These are phyloP conservation scores for Pseudomyrmex dendroicus DNA, from an alignment of 1,140 invertebrate species.

Conservation along the genomic window DNA sequence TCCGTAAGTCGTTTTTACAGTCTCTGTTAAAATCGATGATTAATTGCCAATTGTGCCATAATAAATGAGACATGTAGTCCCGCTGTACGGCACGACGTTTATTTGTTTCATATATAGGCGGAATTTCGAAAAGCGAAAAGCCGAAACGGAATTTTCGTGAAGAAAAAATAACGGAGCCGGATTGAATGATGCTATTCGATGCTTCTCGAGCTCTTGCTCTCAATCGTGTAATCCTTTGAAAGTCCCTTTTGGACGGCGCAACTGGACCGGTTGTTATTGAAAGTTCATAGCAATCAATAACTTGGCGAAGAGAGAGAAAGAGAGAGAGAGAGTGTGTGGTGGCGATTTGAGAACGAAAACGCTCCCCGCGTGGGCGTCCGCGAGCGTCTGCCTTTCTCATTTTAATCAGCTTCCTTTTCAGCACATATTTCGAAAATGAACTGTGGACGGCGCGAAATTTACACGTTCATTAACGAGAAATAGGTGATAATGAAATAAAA, in stretches of 20 bases:
- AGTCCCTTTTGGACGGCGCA: conserved; percentile 18
- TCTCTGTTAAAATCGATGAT: background rate
- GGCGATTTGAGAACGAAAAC: conserved; percentile 13
- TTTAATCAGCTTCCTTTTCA: conserved; percentile 33
- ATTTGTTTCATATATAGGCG: conserved; percentile 8
- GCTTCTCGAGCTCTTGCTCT: conserved; percentile 18
- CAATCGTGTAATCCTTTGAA: conserved; percentile 54
- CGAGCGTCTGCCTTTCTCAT: conserved; percentile 15
- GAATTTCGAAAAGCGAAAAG: background rate
- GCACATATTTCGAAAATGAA: background rate
- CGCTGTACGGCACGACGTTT: background rate
- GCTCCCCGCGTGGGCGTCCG: background rate
- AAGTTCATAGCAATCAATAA: conserved; percentile 56
- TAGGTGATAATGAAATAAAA: background rate
- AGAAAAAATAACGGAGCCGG: background rate
- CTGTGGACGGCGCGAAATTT: background rate
- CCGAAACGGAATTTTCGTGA: conserved; percentile 3
- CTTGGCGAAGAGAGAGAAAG: background rate
- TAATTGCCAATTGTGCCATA: conserved; percentile 24
- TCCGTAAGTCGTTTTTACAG: background rate
- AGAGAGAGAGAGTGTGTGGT: no score
- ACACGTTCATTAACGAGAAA: background rate
- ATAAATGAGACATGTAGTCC: conserved; percentile 30
- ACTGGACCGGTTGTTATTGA: conserved; percentile 46
- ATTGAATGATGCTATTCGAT: conserved; percentile 44